Evolutionary conservation across 2,113 vertebrate species (phyloP).

Genomic region (Chaetura pelagica): DNA sequence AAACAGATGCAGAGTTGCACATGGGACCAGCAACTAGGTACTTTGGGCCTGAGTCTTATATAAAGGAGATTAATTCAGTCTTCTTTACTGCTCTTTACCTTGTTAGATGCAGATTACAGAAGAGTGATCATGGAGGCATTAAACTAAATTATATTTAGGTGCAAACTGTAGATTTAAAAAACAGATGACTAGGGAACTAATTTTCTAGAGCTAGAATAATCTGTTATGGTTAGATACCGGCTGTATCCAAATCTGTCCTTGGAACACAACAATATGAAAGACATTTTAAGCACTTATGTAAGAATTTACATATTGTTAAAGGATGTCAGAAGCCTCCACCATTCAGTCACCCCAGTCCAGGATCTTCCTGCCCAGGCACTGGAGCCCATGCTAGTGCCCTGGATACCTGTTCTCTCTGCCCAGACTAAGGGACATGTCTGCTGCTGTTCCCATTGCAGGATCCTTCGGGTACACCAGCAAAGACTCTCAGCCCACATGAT

Average conservation of each 20-base stretch:
- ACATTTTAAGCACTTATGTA: not conserved
- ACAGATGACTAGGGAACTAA: not conserved
- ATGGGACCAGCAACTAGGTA: not conserved
- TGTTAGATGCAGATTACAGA: not conserved
- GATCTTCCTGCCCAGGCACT: rapidly evolving
- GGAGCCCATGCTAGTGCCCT: not conserved
- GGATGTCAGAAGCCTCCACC: not conserved
- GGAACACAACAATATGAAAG: not conserved
- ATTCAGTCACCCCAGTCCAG: rapidly evolving
- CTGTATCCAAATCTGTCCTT: not conserved
- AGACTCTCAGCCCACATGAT: rapidly evolving
- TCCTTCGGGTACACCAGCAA: not conserved
- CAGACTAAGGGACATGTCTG: rapidly evolving
- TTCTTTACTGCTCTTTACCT: not conserved
- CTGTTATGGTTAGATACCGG: not conserved
- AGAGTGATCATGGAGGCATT: not conserved
- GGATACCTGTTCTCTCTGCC: rapidly evolving
- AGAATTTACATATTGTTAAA: not conserved
- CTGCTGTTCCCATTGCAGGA: not conserved
- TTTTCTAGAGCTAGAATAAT: not conserved
- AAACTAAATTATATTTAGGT: not conserved
- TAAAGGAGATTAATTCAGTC: not conserved
- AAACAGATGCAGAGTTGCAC: not conserved
- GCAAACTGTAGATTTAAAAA: not conserved
- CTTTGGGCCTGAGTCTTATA: not conserved